Conservation (phyloP, 2,797 vertebrate genomes). For the Coreius guichenoti region DNA sequence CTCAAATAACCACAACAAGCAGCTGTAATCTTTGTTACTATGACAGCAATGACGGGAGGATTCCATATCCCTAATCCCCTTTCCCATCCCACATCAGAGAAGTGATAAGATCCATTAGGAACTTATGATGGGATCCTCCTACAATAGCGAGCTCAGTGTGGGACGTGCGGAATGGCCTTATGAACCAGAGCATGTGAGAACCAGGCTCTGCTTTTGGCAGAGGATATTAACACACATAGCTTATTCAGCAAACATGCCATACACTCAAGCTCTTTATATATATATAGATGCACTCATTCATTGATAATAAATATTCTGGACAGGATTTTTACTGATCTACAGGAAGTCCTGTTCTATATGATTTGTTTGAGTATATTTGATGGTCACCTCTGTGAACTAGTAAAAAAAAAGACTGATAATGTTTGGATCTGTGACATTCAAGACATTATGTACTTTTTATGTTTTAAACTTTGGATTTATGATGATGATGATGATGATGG, state of each 20-base stretch:
- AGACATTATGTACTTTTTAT: conserved; percentile 13
- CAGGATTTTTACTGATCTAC: conserved; percentile 15
- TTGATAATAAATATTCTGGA: conserved; percentile 33
- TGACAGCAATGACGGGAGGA: conserved; percentile 57
- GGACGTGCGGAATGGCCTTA: conserved; percentile 52
- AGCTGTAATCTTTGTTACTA: conserved; percentile 56
- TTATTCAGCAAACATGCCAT: conserved; percentile 39
- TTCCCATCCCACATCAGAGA: conserved; percentile 3
- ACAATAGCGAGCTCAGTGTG: conserved; percentile 50
- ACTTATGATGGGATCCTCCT: conserved; percentile 59
- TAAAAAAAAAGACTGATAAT: conserved; percentile 5
- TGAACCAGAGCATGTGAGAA: conserved; percentile 58
- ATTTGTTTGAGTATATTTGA: conserved; percentile 7
- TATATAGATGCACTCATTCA: conserved; percentile 14
- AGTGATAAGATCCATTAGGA: conserved; percentile 62
- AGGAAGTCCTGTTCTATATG: conserved; percentile 14
- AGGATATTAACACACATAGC: background rate
- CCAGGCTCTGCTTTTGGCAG: conserved; percentile 46
- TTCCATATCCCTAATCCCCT: conserved; percentile 34
- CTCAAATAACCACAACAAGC: conserved; percentile 29
- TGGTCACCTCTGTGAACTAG: background rate
- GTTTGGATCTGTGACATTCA: conserved; percentile 18
- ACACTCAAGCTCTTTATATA: conserved; percentile 3
- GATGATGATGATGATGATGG: background rate
- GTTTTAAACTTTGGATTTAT: conserved; percentile 10